Percentiles rank a stretch among this genome's conserved stretches.
These are phyloP conservation scores for Drosophila ananassae DNA, from an alignment of 1,140 invertebrate genomes.

Conservation along the genomic window DNA sequence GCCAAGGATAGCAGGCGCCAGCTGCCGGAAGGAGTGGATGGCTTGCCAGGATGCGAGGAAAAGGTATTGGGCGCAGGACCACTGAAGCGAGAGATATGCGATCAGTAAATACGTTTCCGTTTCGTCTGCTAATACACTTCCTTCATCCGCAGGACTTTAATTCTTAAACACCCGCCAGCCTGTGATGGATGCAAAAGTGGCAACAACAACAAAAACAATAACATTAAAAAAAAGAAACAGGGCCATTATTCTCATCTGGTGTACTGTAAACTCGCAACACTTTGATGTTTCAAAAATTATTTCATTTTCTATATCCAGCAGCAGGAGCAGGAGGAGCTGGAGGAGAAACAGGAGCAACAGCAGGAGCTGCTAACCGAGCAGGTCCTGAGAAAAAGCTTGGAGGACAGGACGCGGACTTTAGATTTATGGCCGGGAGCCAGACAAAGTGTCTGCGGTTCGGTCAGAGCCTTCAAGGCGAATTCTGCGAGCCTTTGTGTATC, in stretches of 20 bases:
- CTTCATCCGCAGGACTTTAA: constrained; percentile 49
- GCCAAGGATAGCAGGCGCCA: constrained; percentile 42
- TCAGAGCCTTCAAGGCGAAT: constrained; percentile 62
- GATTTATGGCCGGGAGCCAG: constrained; percentile 78
- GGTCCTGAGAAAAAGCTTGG: background rate
- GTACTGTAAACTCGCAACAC: constrained; percentile 65
- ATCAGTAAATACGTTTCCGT: constrained; percentile 81
- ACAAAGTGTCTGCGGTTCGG: constrained; percentile 81
- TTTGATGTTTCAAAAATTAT: constrained; percentile 79
- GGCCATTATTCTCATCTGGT: constrained; percentile 77
- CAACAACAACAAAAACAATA: constrained; percentile 5
- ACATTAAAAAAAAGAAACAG: constrained; percentile 19
- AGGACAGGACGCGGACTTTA: constrained; percentile 45
- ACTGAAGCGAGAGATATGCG: constrained; percentile 45
- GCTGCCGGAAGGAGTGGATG: constrained; percentile 13
- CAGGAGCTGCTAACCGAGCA: background rate
- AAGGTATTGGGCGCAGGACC: constrained; percentile 28
- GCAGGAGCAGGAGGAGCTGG: constrained; percentile 27
- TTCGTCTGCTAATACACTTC: constrained; percentile 71
- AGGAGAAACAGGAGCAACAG: background rate
- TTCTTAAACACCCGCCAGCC: constrained; percentile 46
- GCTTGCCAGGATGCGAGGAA: background rate
- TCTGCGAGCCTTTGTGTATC: constrained; percentile 49
- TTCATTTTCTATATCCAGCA: constrained; percentile 66
- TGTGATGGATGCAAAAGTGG: constrained; percentile 20